Evolutionary conservation across 2,113 vertebrate species (phyloP).

Genomic region (Ochotona curzoniae): DNA sequence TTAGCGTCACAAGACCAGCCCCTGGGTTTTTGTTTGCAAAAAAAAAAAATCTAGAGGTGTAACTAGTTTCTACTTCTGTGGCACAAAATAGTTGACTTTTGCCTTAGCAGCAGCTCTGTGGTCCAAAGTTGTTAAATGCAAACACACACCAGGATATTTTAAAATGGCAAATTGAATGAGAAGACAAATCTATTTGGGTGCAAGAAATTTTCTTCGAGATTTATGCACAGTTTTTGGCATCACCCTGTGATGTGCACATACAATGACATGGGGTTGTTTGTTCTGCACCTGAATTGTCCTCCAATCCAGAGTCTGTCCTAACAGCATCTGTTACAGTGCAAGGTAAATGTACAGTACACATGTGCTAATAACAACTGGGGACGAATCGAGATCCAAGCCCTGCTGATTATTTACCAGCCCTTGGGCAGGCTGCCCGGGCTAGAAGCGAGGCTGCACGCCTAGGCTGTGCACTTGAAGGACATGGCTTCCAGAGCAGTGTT

Average conservation of each 20-base stretch:
- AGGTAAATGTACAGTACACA: neutral
- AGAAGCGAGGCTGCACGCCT: neutral
- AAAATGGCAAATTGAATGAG: no score
- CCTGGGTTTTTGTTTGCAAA: neutral
- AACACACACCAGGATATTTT: no score
- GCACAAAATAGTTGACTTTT: slow-evolving; percentile 4
- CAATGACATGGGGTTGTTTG: no score
- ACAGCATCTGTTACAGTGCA: neutral
- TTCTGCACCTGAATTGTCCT: neutral
- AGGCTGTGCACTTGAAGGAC: neutral
- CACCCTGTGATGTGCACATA: no score
- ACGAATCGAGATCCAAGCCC: neutral
- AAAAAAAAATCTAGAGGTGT: neutral
- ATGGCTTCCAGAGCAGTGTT: neutral
- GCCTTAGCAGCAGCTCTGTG: neutral
- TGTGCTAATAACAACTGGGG: neutral
- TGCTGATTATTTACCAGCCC: neutral
- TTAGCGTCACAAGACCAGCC: no score
- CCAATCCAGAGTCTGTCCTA: neutral
- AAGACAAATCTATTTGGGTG: no score
- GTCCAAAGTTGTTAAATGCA: neutral
- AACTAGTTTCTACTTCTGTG: neutral
- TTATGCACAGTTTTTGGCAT: no score
- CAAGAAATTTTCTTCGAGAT: no score
- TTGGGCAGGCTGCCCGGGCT: neutral